Percentiles rank a stretch among this genome's conserved stretches.
phyloP scores from a whole-genome alignment of 2,113 vertebrate species.

The Catharus minimus region DNA sequence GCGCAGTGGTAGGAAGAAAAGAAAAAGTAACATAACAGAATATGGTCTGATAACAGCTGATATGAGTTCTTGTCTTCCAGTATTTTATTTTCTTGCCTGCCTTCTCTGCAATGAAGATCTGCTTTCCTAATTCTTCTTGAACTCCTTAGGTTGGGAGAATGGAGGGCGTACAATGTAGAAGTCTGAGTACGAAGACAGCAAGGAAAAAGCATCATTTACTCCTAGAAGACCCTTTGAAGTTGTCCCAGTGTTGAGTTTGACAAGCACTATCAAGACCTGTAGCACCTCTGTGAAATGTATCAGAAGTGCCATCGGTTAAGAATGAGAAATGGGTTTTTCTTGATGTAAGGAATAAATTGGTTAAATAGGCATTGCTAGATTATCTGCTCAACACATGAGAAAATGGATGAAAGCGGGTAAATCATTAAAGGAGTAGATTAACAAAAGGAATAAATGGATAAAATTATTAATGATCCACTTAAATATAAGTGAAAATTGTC shows the following conservation, averaged over 20 bases:
- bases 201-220: background rate
- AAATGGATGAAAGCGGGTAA: background rate
- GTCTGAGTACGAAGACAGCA: background rate
- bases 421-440: background rate
- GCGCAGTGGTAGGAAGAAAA: background rate
- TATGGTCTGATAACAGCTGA: background rate
- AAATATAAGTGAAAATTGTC: background rate
- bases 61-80: background rate
- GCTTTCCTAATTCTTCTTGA: background rate
- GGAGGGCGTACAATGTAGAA: fast-evolving
- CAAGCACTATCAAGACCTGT: background rate
- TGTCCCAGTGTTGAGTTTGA: background rate
- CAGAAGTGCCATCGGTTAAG: background rate
- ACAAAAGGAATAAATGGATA: background rate
- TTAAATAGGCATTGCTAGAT: background rate
- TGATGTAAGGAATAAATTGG: background rate
- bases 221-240: background rate
- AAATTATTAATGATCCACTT: background rate
- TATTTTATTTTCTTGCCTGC: background rate
- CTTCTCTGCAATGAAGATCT: background rate
- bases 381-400: background rate
- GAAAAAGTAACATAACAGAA: too few species aligned
- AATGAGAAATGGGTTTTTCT: background rate
- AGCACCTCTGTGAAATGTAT: background rate
- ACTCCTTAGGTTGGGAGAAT: background rate